Evolutionary conservation across 2,797 vertebrate genomes (phyloP).

Genomic region (Cryptoblepharus egeriae): DNA sequence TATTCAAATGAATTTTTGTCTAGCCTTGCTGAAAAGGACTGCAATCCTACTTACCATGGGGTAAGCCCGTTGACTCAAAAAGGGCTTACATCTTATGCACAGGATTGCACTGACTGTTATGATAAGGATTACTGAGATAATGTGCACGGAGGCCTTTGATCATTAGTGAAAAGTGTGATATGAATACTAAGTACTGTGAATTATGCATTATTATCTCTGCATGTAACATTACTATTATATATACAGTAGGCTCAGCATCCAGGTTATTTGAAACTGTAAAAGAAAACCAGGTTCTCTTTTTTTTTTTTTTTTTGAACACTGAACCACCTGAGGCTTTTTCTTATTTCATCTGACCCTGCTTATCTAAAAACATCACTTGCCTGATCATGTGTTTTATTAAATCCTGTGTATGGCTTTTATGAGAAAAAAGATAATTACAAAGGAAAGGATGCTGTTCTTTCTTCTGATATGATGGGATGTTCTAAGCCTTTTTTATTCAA

Average conservation of each 20-base stretch:
- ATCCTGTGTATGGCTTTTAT: slow-evolving; percentile 69
- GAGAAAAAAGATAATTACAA: slow-evolving; percentile 71
- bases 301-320: not conserved
- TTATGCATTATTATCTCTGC: not conserved
- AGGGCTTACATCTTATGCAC: too few relatives aligned
- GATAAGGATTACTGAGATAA: not conserved
- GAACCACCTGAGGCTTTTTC: not conserved
- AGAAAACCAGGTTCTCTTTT: not conserved
- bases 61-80: too few relatives aligned
- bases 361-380: slow-evolving; percentile 24
- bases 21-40: not conserved
- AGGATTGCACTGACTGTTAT: not conserved
- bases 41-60: too few relatives aligned
- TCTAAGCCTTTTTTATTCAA: slow-evolving; percentile 53
- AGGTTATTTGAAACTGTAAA: rapidly evolving
- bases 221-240: not conserved
- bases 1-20: not conserved
- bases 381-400: slow-evolving; percentile 70
- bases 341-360: not conserved
- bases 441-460: slow-evolving; percentile 60
- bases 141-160: not conserved
- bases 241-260: not conserved
- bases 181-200: not conserved
- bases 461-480: slow-evolving; percentile 29
- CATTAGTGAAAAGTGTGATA: not conserved